These are phyloP conservation scores for Harpegnathos saltator DNA, from an alignment of 1,140 invertebrate species.

Conservation along the genomic window DNA sequence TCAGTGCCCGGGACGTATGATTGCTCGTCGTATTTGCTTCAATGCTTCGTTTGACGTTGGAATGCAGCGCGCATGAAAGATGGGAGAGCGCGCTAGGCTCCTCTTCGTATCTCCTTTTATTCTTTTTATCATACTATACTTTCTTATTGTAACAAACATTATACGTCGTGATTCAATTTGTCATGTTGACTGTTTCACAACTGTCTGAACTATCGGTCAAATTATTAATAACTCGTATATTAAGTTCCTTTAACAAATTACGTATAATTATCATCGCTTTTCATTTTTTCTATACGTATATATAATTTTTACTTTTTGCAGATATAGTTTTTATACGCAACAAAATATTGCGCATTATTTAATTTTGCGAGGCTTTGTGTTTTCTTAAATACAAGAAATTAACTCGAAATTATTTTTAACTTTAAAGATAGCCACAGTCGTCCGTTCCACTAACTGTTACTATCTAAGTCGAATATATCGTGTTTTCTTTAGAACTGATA, in stretches of 20 bases:
- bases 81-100: background rate
- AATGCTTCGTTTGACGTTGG: constrained; percentile 16
- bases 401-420: no score
- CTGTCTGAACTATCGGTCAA: background rate
- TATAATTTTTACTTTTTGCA: no score
- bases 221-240: background rate
- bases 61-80: constrained; percentile 14
- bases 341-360: no score
- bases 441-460: no score
- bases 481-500: no score
- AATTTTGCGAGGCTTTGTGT: no score
- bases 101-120: background rate
- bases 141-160: background rate
- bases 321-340: no score
- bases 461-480: no score
- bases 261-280: no score
- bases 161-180: background rate
- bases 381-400: no score
- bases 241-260: background rate
- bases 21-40: constrained; percentile 7
- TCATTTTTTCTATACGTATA: no score
- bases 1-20: constrained; percentile 26
- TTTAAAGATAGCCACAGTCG: no score
- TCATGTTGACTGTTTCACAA: background rate
- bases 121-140: background rate